Percentiles rank a stretch among this genome's conserved stretches.
These are phyloP conservation scores for Poeciliopsis occidentalis DNA, from an alignment of 2,113 vertebrate species.

Conservation along the genomic window DNA sequence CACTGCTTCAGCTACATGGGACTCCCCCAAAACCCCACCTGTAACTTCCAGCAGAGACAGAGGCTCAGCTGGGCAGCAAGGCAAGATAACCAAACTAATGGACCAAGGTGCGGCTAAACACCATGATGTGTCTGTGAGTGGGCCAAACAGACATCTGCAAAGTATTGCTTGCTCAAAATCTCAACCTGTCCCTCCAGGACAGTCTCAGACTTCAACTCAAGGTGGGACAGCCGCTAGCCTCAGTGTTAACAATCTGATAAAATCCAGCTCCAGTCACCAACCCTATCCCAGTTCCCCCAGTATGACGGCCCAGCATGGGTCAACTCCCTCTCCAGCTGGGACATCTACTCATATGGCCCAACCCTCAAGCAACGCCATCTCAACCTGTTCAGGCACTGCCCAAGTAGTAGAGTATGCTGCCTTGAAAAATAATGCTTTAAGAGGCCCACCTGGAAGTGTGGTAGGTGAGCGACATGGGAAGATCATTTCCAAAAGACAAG, in stretches of 20 bases:
- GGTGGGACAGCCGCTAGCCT: constrained; percentile 85
- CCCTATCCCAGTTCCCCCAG: constrained; percentile 84
- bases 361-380: constrained; percentile 79
- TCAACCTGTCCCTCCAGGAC: constrained; percentile 60
- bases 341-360: constrained; percentile 78
- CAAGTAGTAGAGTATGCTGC: constrained; percentile 85
- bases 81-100: constrained; percentile 72
- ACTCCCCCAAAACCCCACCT: constrained; percentile 74
- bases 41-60: constrained; percentile 75
- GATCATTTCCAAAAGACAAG: constrained; percentile 88
- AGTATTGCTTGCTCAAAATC: constrained; percentile 82
- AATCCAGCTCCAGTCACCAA: constrained; percentile 85
- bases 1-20: constrained; percentile 67
- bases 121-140: constrained; percentile 74
- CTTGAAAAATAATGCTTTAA: constrained; percentile 82
- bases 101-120: constrained; percentile 76
- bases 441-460: constrained; percentile 80
- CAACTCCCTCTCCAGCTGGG: constrained; percentile 79
- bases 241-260: constrained; percentile 94
- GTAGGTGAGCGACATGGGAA: constrained; percentile 84
- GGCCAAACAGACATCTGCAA: constrained; percentile 77
- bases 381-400: constrained; percentile 79
- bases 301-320: constrained; percentile 80
- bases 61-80: constrained; percentile 59
- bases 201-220: constrained; percentile 64